Base-by-base conservation (phyloP, 2,113 vertebrate species). In the Silurus glanis region DNA sequence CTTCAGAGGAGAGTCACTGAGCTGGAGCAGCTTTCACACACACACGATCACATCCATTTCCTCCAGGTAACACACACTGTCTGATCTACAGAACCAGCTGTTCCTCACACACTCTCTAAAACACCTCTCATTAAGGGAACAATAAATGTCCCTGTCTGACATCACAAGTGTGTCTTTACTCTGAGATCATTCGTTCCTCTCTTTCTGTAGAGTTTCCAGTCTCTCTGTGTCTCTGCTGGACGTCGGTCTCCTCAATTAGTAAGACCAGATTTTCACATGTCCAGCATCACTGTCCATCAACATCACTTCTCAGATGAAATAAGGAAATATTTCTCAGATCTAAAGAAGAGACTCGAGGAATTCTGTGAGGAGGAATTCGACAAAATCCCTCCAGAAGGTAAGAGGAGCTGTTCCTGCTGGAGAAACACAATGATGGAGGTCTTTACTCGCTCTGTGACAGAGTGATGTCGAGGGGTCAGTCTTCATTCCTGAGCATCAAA, bases 11-110 rank as follows among this genome's bases (percentile, higher is more conserved):
- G 81, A 87, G n/a, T 71, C 16, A 55, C 53, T 85, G 86, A 90
- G 17, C 79, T 88, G 82, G 82, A 84, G 55, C 62, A 90, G 64
- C 56, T 91, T 80, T 90, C 87, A 51, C 62, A 83, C 80, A 86
- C 81, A 87, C 80, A 89, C 7, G 61, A 89, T 78, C 80, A 90
- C 82, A 74, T 81, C 78, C 69, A 87, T 3, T 90, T 88, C 83
- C 78, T 87, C 8, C 78, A 85, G 85, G 88, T 56, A 12, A 13
- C 55, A 56, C 55, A 56, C 10, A 56, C 2, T 56, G 19, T 45
- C 49, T 83, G 47, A 55, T 49, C 19, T n/a, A 82, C 59, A 82
- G 37, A 37, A 37, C 9, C 45, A 76, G 25, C 37, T 72, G 69
- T 72, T 47, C 37, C 37, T 72, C 69, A 69, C 66, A 72, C 69